Conservation (phyloP, 2,113 vertebrate genomes). For the Chaenocephalus aceratus region DNA sequence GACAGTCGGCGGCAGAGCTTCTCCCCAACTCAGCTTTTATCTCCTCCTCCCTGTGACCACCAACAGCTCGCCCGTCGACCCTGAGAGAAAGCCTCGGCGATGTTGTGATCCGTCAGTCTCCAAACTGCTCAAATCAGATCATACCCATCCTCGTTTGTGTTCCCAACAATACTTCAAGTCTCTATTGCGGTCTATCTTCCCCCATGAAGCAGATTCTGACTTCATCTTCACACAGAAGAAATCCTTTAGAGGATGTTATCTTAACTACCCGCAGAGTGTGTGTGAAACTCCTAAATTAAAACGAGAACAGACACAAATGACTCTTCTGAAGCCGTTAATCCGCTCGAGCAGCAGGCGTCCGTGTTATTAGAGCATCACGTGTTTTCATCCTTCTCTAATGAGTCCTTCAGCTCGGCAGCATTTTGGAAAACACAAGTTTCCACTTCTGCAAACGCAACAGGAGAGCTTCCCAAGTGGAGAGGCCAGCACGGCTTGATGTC, state of each 20-base stretch:
- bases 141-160: constrained; percentile 25
- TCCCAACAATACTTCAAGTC: background rate
- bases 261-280: constrained; percentile 14
- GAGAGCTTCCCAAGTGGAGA: no score
- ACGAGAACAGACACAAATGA: no score
- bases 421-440: background rate
- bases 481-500: no score
- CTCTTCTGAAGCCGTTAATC: constrained; percentile 15
- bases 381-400: constrained; percentile 30
- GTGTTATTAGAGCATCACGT: no score
- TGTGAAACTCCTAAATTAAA: constrained; percentile 1
- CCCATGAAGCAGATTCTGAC: no score
- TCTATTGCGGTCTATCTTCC: no score
- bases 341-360: constrained; percentile 19
- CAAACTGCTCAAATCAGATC: constrained; percentile 28
- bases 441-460: no score
- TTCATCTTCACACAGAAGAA: no score
- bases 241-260: no score
- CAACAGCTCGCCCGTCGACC: constrained; percentile 47
- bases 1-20: constrained; percentile 22
- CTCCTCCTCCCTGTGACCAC: constrained; percentile 45
- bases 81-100: constrained; percentile 14
- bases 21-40: constrained; percentile 24
- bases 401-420: constrained; percentile 20
- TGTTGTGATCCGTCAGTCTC: constrained; percentile 36